These are phyloP conservation scores for Neoitamus cyanurus DNA, from an alignment of 2,888 invertebrate genomes.

Conservation along the genomic window DNA sequence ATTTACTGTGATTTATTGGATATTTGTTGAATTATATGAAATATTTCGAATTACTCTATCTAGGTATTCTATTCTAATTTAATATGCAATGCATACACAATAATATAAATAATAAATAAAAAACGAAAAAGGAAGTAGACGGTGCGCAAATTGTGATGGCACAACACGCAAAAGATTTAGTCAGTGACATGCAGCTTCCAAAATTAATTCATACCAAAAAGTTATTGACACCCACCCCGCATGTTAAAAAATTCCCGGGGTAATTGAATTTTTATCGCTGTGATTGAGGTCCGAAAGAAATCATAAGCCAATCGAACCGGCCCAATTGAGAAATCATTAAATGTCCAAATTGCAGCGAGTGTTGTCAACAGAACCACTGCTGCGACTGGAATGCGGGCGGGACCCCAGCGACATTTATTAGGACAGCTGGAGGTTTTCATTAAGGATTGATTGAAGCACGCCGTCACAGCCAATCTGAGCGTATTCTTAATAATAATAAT, in stretches of 20 bases:
- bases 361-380: slow-evolving; percentile 16
- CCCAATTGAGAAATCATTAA: slow-evolving; percentile 40
- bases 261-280: background rate
- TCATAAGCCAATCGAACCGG: slow-evolving; percentile 12
- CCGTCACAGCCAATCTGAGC: slow-evolving; percentile 17
- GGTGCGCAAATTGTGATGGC: too few species aligned
- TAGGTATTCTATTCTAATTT: too few species aligned
- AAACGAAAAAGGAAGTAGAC: too few species aligned
- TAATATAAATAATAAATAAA: too few species aligned
- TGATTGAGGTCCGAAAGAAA: background rate
- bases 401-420: slow-evolving; percentile 7
- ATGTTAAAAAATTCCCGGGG: background rate
- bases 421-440: background rate
- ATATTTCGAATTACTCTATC: too few species aligned
- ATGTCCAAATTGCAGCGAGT: slow-evolving; percentile 8
- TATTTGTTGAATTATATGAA: too few species aligned
- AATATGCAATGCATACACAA: too few species aligned
- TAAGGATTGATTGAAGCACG: slow-evolving; percentile 20
- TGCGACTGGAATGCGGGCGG: slow-evolving; percentile 18
- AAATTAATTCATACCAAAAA: background rate
- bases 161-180: background rate
- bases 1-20: too few species aligned
- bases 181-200: background rate
- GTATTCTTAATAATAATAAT: background rate
- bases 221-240: background rate